Base-by-base conservation (phyloP, 2,113 vertebrate genomes). In the Puffinus mauretanicus region DNA sequence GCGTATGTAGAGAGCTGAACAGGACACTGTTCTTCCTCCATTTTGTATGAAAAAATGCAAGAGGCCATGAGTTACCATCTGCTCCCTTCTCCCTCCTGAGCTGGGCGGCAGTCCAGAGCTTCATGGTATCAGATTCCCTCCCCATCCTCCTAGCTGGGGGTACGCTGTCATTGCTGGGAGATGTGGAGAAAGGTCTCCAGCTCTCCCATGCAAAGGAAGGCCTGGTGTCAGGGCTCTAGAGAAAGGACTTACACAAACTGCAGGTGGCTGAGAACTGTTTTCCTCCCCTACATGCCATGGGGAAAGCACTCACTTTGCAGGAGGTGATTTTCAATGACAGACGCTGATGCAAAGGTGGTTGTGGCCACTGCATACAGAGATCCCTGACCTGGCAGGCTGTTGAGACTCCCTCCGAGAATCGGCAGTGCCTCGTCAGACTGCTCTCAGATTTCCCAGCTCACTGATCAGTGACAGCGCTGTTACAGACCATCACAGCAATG, bases 391-490 rank as follows among this genome's bases (percentile, higher is more conserved):
- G 51, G 42, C 79, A 26, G 84, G 81, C 49, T 54, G 82, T 7
- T 14, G 58, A 7, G 70, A 2, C n/a, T 52, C 52, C 64, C 61
- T 34, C 21, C 0, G 20, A 40, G 79, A 21, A 32, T 21, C 11
- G 0, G 72, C 89, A 47, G 75, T 3, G 83, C 70, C 90, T 64
- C 27, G 67, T 52, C 82, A 44, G 81, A 9, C 83, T 25, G 52
- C 67, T 67, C 82, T 21, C 52, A 10, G 20, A 78, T 95, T 93
- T 91, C 78, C 75, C 88, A 73, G 95, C 91, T 95, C 95, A 76
- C 42, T 55, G 93, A 85, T 13, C 91, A 82, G 93, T 16, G 86
- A 76, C 88, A 38, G 83, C 17, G 0, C 44, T 38, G 14, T 52
- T 52, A 16, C 27, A 6, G 70, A 38, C 78, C 72, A 77, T 42